Conservation (phyloP, 2,888 invertebrate species). For the Phytoseiulus persimilis region DNA sequence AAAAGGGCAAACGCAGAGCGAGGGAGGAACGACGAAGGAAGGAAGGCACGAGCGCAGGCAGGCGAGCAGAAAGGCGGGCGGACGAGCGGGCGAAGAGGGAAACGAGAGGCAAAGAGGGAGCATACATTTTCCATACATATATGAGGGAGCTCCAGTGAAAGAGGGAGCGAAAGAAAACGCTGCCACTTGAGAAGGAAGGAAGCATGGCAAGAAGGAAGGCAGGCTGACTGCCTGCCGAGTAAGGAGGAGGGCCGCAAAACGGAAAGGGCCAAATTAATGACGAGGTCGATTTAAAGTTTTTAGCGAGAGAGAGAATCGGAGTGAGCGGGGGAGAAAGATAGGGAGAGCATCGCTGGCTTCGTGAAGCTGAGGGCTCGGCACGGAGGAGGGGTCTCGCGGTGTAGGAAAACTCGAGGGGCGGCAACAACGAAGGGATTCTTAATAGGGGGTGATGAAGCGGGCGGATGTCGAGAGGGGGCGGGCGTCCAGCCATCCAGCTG, state of each 20-base stretch:
- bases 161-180: background rate
- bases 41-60: background rate
- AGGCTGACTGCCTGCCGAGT: background rate
- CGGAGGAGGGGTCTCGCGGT: background rate
- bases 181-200: background rate
- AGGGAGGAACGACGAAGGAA: background rate
- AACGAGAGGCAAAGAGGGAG: constrained; percentile 32
- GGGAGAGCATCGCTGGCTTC: background rate
- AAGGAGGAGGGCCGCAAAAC: background rate
- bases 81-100: background rate
- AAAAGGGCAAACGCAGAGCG: background rate
- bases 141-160: constrained; percentile 32
- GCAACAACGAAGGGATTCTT: background rate
- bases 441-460: background rate
- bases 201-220: background rate
- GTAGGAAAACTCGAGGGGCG: background rate
- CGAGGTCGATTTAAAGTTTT: constrained; percentile 38
- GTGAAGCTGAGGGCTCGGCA: background rate
- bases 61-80: background rate
- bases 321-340: background rate
- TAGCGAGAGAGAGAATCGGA: constrained; percentile 24
- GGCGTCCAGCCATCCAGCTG: background rate
- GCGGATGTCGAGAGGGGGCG: background rate
- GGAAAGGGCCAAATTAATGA: constrained; percentile 39
- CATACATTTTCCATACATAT: constrained; percentile 39